Conservation (phyloP, 2,888 invertebrate genomes). For the Drosophila hamatofila region DNA sequence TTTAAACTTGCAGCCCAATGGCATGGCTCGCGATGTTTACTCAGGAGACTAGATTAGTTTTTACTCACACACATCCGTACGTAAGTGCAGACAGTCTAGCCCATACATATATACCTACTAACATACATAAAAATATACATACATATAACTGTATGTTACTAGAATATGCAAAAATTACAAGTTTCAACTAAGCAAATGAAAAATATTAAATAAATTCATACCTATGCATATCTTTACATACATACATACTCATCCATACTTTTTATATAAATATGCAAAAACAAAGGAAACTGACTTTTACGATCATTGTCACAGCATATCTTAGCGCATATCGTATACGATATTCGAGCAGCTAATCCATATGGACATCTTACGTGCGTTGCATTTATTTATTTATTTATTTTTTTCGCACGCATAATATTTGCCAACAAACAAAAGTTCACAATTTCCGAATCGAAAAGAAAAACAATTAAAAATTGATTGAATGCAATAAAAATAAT, state of each 20-base stretch:
- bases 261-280: slow-evolving; percentile 5
- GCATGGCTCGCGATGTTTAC: no score
- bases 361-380: neutral
- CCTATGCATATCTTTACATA: neutral
- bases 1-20: no score
- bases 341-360: slow-evolving; percentile 29
- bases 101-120: neutral
- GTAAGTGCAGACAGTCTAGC: neutral
- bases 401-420: neutral
- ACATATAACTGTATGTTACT: no score
- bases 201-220: neutral
- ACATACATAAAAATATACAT: neutral
- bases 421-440: neutral
- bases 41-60: neutral
- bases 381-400: neutral
- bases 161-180: no score
- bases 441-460: neutral
- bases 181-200: neutral
- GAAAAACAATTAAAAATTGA: slow-evolving; percentile 8
- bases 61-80: neutral
- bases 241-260: no score
- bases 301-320: slow-evolving; percentile 23
- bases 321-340: slow-evolving; percentile 38
- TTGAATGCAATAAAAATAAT: slow-evolving; percentile 9
- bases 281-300: slow-evolving; percentile 45